Base-by-base conservation (phyloP, 2,888 invertebrate genomes). In the Lycocerus yunnanus region DNA sequence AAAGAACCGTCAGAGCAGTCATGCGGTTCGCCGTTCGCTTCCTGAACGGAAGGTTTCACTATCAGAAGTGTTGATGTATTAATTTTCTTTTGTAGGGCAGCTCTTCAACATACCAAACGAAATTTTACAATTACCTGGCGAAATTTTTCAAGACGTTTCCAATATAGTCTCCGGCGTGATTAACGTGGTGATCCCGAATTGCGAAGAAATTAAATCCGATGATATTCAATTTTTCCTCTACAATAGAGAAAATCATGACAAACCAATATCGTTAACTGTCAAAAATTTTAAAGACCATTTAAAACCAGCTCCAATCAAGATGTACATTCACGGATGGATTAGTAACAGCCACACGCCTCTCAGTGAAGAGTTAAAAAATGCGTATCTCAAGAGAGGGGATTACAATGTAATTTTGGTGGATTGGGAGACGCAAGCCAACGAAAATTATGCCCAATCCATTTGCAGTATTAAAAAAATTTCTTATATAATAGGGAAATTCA, bases 281-380 rank as follows among this genome's bases (percentile, higher is more conserved):
- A 20, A 21, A 15, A 75, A 75, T 59, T 16, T 73, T 11, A 70
- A 65, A 21, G 14, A 58, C 63, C n/a, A 69, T 9, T 8, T 58
- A 14, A 13, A 58, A 18, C 60, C 63, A 24, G 10, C 20, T 10
- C 70, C 67, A 14, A 72, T 72, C 14, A 75, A 75, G 66, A 72
- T 75, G n/a, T 63, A 70, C 58, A 20, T 75, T 15, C 75, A 75
- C 59, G 75, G 75, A n/a, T 75, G 75, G 75, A 68, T 68, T 14
- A 72, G 72, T 15, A 66, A 69, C 5, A 70, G 67, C 6, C 58
- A 13, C 11, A 68, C 66, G 13, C 16, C 20, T 9, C 61, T 20
- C 15, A 21, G 14, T 15, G 15, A 65, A 14, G 24, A 20, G 13
- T 18, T 73, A 15, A 75, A 73, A 63, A 66, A 75, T 18, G 73